Conservation (phyloP, 2,888 invertebrate genomes). For the Coenonympha arcania region DNA sequence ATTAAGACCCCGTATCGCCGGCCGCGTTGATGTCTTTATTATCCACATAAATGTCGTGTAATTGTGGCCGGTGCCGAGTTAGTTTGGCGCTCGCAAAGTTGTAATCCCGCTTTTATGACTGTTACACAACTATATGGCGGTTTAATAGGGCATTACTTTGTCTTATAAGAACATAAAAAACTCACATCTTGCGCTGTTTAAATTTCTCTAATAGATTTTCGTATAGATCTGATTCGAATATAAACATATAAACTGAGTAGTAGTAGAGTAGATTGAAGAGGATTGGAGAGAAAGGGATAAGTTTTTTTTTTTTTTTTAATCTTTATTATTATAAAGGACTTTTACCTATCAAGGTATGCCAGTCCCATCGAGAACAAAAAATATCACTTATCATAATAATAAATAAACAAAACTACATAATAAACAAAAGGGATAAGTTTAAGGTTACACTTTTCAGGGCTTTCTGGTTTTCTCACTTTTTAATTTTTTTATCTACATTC, state of each 20-base stretch:
- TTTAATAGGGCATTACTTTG: constrained; percentile 5
- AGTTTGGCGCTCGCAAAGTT: constrained; percentile 17
- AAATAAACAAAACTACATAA: too few species aligned
- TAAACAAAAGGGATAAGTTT: neutral
- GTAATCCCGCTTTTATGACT: constrained; percentile 17
- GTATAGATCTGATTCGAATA: too few species aligned
- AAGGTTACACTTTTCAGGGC: neutral
- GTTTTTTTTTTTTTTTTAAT: too few species aligned
- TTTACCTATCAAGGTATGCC: too few species aligned
- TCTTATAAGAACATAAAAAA: neutral
- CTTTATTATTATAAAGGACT: too few species aligned
- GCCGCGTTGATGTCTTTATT: constrained; percentile 36
- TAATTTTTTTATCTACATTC: too few species aligned
- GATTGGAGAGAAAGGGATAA: neutral
- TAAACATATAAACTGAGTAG: too few species aligned
- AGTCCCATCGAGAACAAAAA: too few species aligned
- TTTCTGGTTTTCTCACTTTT: too few species aligned
- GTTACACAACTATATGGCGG: constrained; percentile 1
- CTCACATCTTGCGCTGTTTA: neutral
- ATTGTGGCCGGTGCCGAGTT: constrained; percentile 13
- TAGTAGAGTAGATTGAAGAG: too few species aligned
- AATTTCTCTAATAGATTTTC: too few species aligned
- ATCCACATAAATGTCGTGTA: constrained; percentile 27
- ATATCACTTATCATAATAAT: too few species aligned
- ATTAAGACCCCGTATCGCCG: constrained; percentile 1